These are phyloP conservation scores for Lycophotia porphyrea DNA, from an alignment of 2,888 invertebrate species.

Conservation along the genomic window DNA sequence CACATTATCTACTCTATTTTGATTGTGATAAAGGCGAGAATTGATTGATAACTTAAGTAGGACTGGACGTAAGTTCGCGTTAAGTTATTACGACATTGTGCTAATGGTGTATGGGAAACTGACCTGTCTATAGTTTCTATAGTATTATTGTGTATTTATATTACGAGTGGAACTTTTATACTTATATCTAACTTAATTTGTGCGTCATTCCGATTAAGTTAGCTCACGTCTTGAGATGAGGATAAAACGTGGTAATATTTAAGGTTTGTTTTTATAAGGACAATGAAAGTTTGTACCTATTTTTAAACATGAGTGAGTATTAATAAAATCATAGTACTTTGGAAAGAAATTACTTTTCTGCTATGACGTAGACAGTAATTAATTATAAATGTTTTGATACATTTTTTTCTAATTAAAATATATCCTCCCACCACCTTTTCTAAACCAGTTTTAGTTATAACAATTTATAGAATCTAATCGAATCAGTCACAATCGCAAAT, in stretches of 20 bases:
- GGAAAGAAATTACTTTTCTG: not conserved
- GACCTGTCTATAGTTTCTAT: slow-evolving; percentile 53
- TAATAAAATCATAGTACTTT: not conserved
- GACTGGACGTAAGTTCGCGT: slow-evolving; percentile 71
- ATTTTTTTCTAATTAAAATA: not conserved
- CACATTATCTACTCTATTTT: slow-evolving; percentile 66
- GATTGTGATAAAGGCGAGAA: slow-evolving; percentile 64
- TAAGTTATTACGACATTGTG: slow-evolving; percentile 75
- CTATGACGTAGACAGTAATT: not conserved
- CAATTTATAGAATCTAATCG: not conserved
- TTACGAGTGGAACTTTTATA: not conserved
- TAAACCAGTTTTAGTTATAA: not conserved
- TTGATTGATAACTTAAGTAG: slow-evolving; percentile 69
- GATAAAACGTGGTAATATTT: slow-evolving; percentile 32
- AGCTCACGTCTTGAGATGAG: slow-evolving; percentile 22
- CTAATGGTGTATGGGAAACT: slow-evolving; percentile 68
- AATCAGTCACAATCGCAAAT: slow-evolving; percentile 34
- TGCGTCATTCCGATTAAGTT: slow-evolving; percentile 44
- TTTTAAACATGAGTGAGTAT: not conserved
- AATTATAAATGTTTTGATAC: not conserved
- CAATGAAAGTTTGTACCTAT: slow-evolving; percentile 27
- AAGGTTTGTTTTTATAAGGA: slow-evolving; percentile 28
- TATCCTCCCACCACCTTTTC: not conserved
- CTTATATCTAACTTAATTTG: slow-evolving; percentile 18
- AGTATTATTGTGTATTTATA: slow-evolving; percentile 29